Evolutionary conservation across 2,888 invertebrate species (phyloP).

Genomic region (Deilephila porcellus): DNA sequence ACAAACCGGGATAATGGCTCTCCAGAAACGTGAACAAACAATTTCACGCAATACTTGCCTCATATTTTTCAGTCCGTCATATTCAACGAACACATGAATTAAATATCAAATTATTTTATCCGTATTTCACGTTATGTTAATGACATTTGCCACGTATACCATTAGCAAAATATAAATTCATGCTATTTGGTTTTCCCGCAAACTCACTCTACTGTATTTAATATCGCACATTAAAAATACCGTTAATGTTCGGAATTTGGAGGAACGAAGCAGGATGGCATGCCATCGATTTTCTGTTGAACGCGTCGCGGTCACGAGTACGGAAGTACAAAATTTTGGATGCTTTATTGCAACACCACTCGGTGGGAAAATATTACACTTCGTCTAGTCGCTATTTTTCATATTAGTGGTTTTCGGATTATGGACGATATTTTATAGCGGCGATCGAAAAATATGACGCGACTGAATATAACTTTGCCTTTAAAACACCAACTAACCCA

Average conservation of each 20-base stretch:
- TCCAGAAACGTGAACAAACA: no score
- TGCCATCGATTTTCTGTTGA: slow-evolving; percentile 8
- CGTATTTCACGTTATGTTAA: neutral
- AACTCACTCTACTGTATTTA: neutral
- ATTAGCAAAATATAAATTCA: neutral
- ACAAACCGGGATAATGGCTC: no score
- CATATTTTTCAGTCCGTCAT: no score
- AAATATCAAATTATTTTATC: no score
- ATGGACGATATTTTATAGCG: no score
- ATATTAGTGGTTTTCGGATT: neutral
- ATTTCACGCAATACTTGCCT: no score
- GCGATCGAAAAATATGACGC: no score
- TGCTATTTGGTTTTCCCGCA: neutral
- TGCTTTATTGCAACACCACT: slow-evolving; percentile 12
- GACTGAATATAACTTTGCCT: no score
- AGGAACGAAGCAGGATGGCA: neutral
- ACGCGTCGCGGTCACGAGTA: neutral
- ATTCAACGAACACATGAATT: no score
- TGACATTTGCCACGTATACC: neutral
- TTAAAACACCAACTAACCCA: neutral
- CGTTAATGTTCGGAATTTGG: neutral
- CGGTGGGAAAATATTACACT: slow-evolving; percentile 8
- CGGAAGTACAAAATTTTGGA: neutral
- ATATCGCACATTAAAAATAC: neutral
- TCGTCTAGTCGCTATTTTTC: neutral